Evolutionary conservation across 2,113 vertebrate species (phyloP).

Genomic region (Echinops telfairi): DNA sequence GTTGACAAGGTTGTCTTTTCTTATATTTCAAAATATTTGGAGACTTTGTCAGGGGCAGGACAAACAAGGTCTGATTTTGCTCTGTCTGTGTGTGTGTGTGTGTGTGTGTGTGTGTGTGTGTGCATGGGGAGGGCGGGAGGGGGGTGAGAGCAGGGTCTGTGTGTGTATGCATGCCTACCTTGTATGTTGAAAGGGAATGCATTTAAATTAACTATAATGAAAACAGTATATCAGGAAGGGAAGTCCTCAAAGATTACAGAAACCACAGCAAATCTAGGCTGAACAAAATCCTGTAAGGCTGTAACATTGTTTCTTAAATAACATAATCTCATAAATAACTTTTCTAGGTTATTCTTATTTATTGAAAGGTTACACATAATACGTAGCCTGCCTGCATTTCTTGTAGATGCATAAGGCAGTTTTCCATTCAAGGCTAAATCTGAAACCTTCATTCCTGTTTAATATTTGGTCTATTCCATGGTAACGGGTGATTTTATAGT

Average conservation of each 20-base stretch:
- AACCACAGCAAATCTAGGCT: not conserved
- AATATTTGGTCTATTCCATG: not conserved
- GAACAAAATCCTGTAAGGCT: not conserved
- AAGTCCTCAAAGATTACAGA: not conserved
- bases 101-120: too few relatives aligned
- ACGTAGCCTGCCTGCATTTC: not conserved
- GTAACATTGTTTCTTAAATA: not conserved
- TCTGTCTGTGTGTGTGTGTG: not conserved
- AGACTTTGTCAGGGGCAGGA: not conserved
- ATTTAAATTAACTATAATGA: not conserved
- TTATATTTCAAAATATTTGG: not conserved
- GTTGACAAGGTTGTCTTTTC: not conserved
- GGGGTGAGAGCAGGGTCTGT: not conserved
- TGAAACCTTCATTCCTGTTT: conserved; percentile 12
- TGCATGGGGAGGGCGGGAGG: too few relatives aligned
- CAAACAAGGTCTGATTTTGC: not conserved
- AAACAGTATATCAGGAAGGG: not conserved
- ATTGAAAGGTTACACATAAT: not conserved
- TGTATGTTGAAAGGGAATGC: accelerated
- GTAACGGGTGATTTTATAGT: not conserved
- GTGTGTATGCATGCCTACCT: not conserved
- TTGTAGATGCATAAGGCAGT: conserved; percentile 19
- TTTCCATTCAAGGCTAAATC: conserved; percentile 1
- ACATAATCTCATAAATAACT: not conserved
- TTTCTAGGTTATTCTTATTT: conserved; percentile 14